A percentile compares a stretch with the other conserved stretches of the same genome.
Evolutionary conservation across 2,888 invertebrate genomes (phyloP).

Genomic region (Monopis laevigella): DNA sequence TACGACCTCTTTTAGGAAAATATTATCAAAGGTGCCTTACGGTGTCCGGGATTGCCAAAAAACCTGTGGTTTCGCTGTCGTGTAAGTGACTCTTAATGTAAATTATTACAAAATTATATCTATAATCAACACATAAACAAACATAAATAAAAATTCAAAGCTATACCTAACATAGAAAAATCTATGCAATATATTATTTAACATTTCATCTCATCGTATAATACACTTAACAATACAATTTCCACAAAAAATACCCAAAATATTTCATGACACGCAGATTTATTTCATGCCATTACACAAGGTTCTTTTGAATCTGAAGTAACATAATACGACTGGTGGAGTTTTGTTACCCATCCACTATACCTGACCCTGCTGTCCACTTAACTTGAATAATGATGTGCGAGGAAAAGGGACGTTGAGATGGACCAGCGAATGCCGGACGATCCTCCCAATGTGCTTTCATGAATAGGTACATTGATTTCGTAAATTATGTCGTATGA

Average conservation of each 20-base stretch:
- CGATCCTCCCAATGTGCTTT: slow-evolving; percentile 25
- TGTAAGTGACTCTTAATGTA: too few species aligned
- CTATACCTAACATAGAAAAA: too few species aligned
- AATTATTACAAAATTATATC: too few species aligned
- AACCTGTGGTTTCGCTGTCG: too few species aligned
- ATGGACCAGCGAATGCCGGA: slow-evolving; percentile 39
- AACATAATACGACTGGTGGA: slow-evolving; percentile 17
- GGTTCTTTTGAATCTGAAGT: slow-evolving; percentile 4
- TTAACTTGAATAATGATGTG: slow-evolving; percentile 62
- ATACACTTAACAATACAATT: slow-evolving; percentile 12
- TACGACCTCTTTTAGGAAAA: too few species aligned
- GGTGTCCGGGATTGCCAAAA: too few species aligned
- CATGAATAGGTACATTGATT: too few species aligned
- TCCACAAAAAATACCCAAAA: background rate
- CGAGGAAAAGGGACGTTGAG: slow-evolving; percentile 41
- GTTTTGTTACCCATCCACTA: slow-evolving; percentile 50
- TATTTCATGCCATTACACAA: background rate
- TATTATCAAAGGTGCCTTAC: too few species aligned
- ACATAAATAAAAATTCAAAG: too few species aligned
- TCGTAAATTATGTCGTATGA: too few species aligned
- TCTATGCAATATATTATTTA: too few species aligned
- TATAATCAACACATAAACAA: too few species aligned
- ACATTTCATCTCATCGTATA: slow-evolving; percentile 8
- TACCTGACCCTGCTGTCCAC: slow-evolving; percentile 51
- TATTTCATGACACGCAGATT: background rate